Evolutionary conservation across 35 echinoderm and acorn worm species (phyloP).

Genomic region (Chiridota heheva): DNA sequence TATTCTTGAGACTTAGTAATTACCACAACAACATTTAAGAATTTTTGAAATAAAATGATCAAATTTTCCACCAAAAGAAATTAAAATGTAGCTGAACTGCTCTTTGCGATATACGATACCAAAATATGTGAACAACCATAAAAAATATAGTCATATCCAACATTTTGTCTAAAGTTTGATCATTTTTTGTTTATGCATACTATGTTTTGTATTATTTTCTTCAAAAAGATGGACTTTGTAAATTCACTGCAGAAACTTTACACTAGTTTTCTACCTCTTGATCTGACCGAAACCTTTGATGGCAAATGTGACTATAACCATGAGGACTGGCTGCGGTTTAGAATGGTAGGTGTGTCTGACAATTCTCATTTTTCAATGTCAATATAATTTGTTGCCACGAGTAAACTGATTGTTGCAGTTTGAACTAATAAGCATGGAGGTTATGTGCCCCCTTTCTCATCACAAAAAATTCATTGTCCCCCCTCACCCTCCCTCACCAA

Average conservation of each 20-base stretch:
- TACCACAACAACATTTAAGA: no score
- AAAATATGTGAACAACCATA: no score
- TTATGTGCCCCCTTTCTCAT: neutral
- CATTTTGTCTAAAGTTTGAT: neutral
- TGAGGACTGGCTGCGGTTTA: slow-evolving; percentile 73
- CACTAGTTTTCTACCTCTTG: slow-evolving; percentile 32
- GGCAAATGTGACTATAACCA: slow-evolving; percentile 65
- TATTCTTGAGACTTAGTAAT: no score
- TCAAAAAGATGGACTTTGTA: slow-evolving; percentile 57
- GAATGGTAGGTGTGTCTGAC: slow-evolving; percentile 57
- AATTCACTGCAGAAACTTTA: slow-evolving; percentile 60
- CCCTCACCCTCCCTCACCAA: neutral
- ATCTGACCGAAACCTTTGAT: slow-evolving; percentile 54
- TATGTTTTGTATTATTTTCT: neutral
- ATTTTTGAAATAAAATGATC: no score
- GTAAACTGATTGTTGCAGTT: no score
- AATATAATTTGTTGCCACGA: no score
- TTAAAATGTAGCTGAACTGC: no score
- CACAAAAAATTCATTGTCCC: neutral
- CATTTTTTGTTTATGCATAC: neutral
- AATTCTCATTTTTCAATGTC: neutral
- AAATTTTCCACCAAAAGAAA: no score
- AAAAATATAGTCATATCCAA: no score
- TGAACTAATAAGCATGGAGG: neutral
- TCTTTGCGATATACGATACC: no score